Evolutionary conservation across 2,797 vertebrate genomes (phyloP).

Genomic region (Rhabdophis nuchalis): DNA sequence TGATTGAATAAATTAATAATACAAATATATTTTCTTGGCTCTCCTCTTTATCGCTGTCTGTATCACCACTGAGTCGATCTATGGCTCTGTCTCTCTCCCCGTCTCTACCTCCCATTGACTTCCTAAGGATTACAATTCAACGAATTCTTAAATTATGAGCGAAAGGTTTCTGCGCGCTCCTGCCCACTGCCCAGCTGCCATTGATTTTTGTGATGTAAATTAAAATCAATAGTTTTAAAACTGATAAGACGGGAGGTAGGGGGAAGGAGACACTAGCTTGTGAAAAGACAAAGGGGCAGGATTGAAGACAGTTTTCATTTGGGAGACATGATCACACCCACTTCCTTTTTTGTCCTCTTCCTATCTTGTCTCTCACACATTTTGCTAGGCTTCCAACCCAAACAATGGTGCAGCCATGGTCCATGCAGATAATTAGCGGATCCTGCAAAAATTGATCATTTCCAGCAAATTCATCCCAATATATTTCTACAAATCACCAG

Average conservation of each 20-base stretch:
- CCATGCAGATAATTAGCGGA: neutral
- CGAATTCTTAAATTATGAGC: neutral
- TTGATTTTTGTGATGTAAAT: neutral
- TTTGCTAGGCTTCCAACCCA: neutral
- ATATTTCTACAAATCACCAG: neutral
- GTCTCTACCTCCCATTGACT: neutral
- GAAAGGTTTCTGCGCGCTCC: neutral
- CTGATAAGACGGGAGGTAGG: neutral
- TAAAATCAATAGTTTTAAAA: neutral
- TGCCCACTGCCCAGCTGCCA: neutral
- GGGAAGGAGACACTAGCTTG: neutral
- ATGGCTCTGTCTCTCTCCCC: neutral
- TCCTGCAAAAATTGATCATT: neutral
- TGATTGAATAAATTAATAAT: neutral
- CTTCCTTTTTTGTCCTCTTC: neutral
- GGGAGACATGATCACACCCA: neutral
- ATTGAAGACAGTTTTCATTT: neutral
- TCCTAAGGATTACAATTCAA: neutral
- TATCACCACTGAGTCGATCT: neutral
- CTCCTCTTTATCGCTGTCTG: neutral
- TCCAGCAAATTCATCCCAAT: neutral
- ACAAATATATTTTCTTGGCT: neutral
- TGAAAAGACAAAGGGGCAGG: neutral
- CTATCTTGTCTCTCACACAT: neutral
- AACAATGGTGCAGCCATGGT: neutral